phyloP scores from a whole-genome alignment of 2,113 vertebrate genomes.

The Cyrtonyx montezumae region DNA sequence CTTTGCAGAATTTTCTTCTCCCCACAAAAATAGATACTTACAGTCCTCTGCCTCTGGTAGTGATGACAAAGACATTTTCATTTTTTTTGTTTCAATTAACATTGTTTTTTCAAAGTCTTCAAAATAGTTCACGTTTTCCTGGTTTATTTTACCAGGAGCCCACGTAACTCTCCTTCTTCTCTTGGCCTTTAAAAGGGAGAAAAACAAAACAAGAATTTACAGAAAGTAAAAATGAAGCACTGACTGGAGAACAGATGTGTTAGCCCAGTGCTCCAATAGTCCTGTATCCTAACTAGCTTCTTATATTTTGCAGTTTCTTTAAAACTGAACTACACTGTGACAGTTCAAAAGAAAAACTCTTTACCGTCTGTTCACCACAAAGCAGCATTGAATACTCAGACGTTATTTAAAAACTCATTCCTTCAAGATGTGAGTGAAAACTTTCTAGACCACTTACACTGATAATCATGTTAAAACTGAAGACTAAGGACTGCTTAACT shows the following conservation, averaged over 20 bases:
- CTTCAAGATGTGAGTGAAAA: background rate
- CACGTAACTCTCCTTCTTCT: slow-evolving; percentile 92
- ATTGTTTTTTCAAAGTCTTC: slow-evolving; percentile 51
- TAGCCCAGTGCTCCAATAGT: background rate
- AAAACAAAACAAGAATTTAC: background rate
- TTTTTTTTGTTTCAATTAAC: slow-evolving; percentile 20
- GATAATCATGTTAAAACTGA: background rate
- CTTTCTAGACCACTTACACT: background rate
- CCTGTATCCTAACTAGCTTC: background rate
- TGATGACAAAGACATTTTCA: slow-evolving; percentile 27
- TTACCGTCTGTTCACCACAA: background rate
- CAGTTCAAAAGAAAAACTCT: background rate
- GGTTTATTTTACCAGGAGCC: slow-evolving; percentile 86
- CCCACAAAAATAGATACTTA: slow-evolving; percentile 46
- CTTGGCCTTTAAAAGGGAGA: slow-evolving; percentile 76
- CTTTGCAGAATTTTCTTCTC: background rate
- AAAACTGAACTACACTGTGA: background rate
- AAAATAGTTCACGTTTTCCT: slow-evolving; percentile 40
- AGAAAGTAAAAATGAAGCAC: background rate
- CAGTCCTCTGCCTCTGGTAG: slow-evolving; percentile 79
- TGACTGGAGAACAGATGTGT: background rate
- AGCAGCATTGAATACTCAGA: background rate
- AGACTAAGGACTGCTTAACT: background rate
- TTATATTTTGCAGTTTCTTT: background rate
- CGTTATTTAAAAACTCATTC: background rate